Percentiles rank a stretch among this genome's conserved stretches.
These are phyloP conservation scores for Sinocyclocheilus grahami DNA, from an alignment of 2,113 vertebrate genomes.

Conservation along the genomic window DNA sequence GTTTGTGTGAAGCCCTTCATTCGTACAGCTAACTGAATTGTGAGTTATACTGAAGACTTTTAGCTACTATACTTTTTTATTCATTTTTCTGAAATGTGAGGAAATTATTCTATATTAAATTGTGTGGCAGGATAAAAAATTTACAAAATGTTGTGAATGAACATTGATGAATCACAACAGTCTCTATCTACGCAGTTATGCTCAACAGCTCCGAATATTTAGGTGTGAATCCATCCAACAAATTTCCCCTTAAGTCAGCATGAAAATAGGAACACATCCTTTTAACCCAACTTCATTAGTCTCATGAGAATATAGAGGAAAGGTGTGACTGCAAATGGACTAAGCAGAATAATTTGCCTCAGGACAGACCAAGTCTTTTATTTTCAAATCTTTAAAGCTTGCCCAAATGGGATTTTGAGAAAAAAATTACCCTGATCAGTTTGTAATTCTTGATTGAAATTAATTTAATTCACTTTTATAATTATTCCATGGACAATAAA, in stretches of 20 bases:
- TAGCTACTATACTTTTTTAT: not conserved
- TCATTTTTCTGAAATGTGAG: not conserved
- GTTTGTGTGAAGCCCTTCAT: not conserved
- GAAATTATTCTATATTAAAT: not conserved
- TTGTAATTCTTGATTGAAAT: not conserved
- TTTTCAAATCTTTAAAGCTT: not conserved
- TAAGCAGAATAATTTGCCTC: not conserved
- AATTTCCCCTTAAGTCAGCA: not conserved
- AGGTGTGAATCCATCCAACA: not conserved
- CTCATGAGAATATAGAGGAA: not conserved
- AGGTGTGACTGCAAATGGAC: not conserved
- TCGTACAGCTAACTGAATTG: not conserved
- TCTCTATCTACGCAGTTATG: not conserved
- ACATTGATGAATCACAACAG: not conserved
- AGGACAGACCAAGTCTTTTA: not conserved
- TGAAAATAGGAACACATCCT: not conserved
- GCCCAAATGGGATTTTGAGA: not conserved
- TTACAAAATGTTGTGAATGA: not conserved
- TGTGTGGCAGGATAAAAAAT: not conserved
- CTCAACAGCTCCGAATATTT: not conserved
- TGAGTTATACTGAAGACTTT: not conserved
- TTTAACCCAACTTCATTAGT: not conserved
- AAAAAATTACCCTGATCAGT: not conserved
- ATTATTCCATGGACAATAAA: not conserved
- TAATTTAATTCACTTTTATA: not conserved